Evolutionary conservation across 2,113 vertebrate species (phyloP).

Genomic region (Marmota flaviventris): DNA sequence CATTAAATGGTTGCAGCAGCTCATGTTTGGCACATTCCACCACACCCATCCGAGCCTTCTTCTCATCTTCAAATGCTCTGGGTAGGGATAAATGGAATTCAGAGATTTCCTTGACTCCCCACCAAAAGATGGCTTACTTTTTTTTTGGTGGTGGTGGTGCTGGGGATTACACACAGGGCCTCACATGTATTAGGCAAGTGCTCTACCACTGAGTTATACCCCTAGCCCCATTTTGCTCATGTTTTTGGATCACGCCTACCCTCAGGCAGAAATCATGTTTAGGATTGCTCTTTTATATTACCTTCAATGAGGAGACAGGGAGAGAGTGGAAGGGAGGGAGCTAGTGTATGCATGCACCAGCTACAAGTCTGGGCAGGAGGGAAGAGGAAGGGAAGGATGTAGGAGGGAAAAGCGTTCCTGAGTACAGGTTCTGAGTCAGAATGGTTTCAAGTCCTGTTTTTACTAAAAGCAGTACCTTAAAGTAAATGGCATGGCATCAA

Average conservation of each 20-base stretch:
- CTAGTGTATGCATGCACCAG: background rate
- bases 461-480: conserved; percentile 90
- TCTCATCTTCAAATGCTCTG: conserved; percentile 98
- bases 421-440: conserved; percentile 46
- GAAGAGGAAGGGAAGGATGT: background rate
- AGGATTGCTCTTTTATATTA: background rate
- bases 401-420: background rate
- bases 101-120: background rate
- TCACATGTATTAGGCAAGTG: background rate
- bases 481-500: conserved; percentile 98
- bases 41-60: conserved; percentile 96
- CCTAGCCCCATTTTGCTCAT: background rate
- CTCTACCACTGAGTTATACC: background rate
- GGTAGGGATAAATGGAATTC: background rate
- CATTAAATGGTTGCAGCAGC: conserved; percentile 96
- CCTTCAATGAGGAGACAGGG: background rate
- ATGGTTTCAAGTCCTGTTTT: conserved; percentile 5
- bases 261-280: conserved; percentile 33
- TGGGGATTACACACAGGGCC: background rate
- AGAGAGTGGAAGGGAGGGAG: background rate
- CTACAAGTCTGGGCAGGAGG: conserved; percentile 24
- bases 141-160: background rate
- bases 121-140: background rate
- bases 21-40: conserved; percentile 99
- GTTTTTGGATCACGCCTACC: background rate